phyloP scores from a whole-genome alignment of 2,888 invertebrate species.

The Phyto melanocephala region DNA sequence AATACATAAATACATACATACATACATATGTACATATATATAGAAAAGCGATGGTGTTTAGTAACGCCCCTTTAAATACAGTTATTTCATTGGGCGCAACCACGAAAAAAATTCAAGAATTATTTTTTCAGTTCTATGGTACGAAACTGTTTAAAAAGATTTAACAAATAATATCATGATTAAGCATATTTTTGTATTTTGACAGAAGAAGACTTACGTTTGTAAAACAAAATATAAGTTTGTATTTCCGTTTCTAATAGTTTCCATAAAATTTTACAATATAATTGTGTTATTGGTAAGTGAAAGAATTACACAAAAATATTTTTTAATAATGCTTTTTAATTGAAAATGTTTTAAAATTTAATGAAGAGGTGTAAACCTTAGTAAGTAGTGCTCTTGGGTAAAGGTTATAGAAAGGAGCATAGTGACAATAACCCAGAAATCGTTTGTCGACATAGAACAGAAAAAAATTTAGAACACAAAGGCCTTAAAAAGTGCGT shows the following conservation, averaged over 20 bases:
- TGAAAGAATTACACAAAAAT: not conserved
- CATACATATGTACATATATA: not conserved
- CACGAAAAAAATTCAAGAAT: conserved; percentile 70
- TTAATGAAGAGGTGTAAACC: conserved; percentile 61
- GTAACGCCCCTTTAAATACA: conserved; percentile 79
- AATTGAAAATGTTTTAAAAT: conserved; percentile 25
- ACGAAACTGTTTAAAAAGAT: conserved; percentile 19
- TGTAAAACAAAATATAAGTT: not conserved
- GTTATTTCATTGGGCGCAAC: conserved; percentile 79
- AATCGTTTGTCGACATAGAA: conserved; percentile 49
- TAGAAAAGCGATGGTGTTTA: conserved; percentile 74
- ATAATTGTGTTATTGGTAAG: not conserved
- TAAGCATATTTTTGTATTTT: not conserved
- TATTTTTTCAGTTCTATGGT: conserved; percentile 65
- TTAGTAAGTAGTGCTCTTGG: conserved; percentile 62
- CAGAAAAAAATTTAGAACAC: not conserved
- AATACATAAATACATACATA: too few relatives aligned
- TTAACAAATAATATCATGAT: not conserved
- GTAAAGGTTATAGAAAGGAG: conserved; percentile 64
- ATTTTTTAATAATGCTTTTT: conserved; percentile 39
- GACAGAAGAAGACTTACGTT: not conserved
- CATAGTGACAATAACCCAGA: conserved; percentile 15
- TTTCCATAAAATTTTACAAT: conserved; percentile 25
- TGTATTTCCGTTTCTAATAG: conserved; percentile 24
- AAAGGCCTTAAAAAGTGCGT: conserved; percentile 45